Base-by-base conservation (phyloP, 2,888 invertebrate genomes). In the Amblyteles armatorius region DNA sequence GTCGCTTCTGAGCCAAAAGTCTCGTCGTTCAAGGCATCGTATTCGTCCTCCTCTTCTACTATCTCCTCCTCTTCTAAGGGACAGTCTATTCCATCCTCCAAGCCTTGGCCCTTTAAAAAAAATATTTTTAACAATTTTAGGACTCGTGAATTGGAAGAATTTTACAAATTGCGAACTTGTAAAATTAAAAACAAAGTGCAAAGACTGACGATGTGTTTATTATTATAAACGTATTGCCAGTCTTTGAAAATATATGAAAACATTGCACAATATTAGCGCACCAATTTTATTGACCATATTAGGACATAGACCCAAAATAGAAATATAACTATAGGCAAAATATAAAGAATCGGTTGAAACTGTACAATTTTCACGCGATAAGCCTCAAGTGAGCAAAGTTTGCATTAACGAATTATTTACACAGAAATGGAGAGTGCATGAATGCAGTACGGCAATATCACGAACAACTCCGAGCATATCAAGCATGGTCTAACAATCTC, bases 1-100 rank as follows among this genome's bases (percentile, higher is more conserved):
- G 96, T 95, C 91, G 96, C 96, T 87, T 96, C 96, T 74, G 96
- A 96, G 36, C 98, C 98, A 94, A 98, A 98, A 0, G 98, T 98
- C 94, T 98, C 98, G 94, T 98, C 97, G 90, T 98, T 98, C 87
- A 98, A 95, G 0, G 98, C 98, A 94, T 98, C 98, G 94, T 98
- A 98, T 91, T 98, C 98, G 87, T 97, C 98, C 90, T 97, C 97
- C 86, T 96, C 96, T 63, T 95, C 94, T 67, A 95, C 96, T 90
- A 96, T 96, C 88, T 96, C 96, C 74, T 93, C 93, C 80, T 96
- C 96, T 92, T 95, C 95, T 93, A 95, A 87, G 40, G 91, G 90
- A 83, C 92, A 91, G 76, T 93, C 93, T 85, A 92, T 86, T 79
- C 91, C 92, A 89, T 93, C 92, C 40, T 93, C 93, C 89, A 92